Evolutionary conservation across 2,888 invertebrate species (phyloP), one percentile per base, ranked within the genome.

Genomic region (Orchestes rusci): DNA sequence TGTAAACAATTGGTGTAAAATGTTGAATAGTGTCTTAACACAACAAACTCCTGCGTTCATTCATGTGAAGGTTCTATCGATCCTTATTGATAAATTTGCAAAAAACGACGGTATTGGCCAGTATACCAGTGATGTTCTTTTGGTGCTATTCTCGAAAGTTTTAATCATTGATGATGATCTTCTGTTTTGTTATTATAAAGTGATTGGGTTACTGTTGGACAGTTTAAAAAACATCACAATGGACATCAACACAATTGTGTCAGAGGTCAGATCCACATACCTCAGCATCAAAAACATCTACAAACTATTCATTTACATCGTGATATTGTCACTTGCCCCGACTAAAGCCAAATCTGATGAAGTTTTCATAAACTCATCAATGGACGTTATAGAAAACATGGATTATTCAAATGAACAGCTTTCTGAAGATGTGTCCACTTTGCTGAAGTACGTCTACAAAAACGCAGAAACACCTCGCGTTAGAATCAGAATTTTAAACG

Each of bases 1-100:
- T 8, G 12, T n/a, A n/a, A 16, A 19, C 3, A 20, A 4, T 18
- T 16, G 31, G 16, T 5, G 31, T 5, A 19, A 47, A 13, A 43
- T 53, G 23, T 42, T 42, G 28, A 3, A 27, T n/a, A n/a, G 31
- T 12, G 33, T 54, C 33, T 30, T 52, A 3, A 33, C 28, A 12
- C 17, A 33, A 20, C 16, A 40, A 16, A 5, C 53, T 12, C 45
- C 52, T 1, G 50, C 50, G 15, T 57, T 42, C 37, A 33, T 59
- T 20, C 55, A 58, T 38, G 30, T 47, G n/a, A 56, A 55, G 41
- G 52, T 56, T 30, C 51, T 59, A 29, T 48, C 51, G 4, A 51
- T 56, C 42, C 43, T 58, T 32, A 44, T 51, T 8, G 36, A 47
- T n/a, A 52, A 45, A 39, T 40, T 43, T 20, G 42, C 41, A 27